Evolutionary conservation across 2,888 invertebrate genomes (phyloP).

Genomic region (Pseudococcus jackbeardsleyi): DNA sequence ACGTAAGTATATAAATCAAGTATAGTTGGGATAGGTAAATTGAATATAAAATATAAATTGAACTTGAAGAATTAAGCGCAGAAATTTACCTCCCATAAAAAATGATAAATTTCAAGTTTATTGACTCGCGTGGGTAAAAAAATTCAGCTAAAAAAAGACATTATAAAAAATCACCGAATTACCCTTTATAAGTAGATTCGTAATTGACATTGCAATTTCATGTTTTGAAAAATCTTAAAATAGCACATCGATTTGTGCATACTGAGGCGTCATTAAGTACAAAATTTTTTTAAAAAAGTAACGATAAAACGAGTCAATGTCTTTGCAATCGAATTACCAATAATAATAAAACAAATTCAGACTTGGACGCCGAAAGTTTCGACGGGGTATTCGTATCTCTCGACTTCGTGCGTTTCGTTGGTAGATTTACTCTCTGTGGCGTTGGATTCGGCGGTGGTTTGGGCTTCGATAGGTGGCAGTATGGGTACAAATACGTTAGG

Average conservation of each 20-base stretch:
- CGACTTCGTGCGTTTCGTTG: neutral
- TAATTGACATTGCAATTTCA: neutral
- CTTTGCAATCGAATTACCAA: neutral
- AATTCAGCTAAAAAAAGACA: neutral
- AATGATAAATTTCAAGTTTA: too few relatives aligned
- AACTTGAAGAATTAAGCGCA: too few relatives aligned
- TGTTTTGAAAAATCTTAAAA: neutral
- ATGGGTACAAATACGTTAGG: constrained; percentile 83
- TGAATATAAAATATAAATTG: too few relatives aligned
- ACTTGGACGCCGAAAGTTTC: constrained; percentile 60
- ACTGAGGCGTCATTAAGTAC: neutral
- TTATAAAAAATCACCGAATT: constrained; percentile 20
- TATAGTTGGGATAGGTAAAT: too few relatives aligned
- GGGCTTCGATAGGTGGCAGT: constrained; percentile 77
- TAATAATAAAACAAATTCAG: constrained; percentile 8
- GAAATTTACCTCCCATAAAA: too few relatives aligned
- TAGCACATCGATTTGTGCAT: neutral
- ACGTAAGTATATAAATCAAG: too few relatives aligned
- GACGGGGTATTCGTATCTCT: constrained; percentile 65
- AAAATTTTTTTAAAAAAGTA: too few relatives aligned
- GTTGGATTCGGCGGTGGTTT: constrained; percentile 65
- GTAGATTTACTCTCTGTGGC: constrained; percentile 57
- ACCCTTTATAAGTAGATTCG: constrained; percentile 34
- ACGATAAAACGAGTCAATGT: neutral
- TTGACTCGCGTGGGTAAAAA: neutral